Base-by-base conservation (phyloP, 2,797 vertebrate species). In the Onychomys torridus region DNA sequence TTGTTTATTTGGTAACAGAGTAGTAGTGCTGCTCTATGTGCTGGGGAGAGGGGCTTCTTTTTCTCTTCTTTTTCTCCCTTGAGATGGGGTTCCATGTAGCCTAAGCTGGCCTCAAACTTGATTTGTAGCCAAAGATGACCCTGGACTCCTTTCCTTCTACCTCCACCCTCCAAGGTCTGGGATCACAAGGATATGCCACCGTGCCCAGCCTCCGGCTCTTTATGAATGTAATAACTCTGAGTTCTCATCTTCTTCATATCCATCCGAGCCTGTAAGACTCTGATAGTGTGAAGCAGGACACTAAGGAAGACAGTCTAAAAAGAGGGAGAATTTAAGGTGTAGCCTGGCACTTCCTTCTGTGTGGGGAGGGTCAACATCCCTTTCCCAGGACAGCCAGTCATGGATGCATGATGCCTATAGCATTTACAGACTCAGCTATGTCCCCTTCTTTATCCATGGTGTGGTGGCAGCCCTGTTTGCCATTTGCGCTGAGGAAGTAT, bases 261-360 rank as follows among this genome's bases (percentile, higher is more conserved):
- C 7, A 77, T 46, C 34, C 40, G 37, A 43, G 10, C 52, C 9
- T 11, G 0, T 2, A 40, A 2, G 63, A n/a, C 40, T 65, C 87
- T 78, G 16, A 23, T 1, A 25, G 6, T 6, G 4, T 5, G 4
- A 16, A 40, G 29, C 34, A n/a, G 0, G 6, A 5, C 3, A 7
- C 46, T 23, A 2, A 90, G 17, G 10, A 76, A 52, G 29, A 43
- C 57, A n/a, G 21, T 37, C 29, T 14, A 61, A 52, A 37, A 16
- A 13, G 55, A 89, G 21, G 9, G n/a, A 75, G 23, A 4, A 1
- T 2, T 23, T 3, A 77, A 63, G 52, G 69, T 17, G 2, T 2
- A 8, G 5, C 2, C 55, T 43, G 4, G 13, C 16, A 37, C 55
- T 11, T 89, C 40, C 55, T 61, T 43, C 77, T 77, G 19, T 11